Conservation (phyloP, 2,888 invertebrate genomes). For the Lepidocyrtinus sp. region DNA sequence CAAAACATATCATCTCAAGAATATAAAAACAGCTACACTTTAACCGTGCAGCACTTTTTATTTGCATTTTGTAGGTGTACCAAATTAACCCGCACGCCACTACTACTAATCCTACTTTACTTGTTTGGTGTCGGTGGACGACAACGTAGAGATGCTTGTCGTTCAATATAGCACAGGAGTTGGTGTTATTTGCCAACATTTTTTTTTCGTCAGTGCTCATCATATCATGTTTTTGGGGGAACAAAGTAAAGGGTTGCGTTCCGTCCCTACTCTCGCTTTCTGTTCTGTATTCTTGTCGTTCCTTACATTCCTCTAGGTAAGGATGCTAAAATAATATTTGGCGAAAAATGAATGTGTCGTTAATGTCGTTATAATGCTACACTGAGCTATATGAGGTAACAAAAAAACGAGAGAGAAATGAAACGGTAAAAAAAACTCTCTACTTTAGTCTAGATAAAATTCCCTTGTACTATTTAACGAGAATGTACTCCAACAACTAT, state of each 20-base stretch:
- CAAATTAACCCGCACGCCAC: conserved; percentile 2
- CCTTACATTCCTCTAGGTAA: too few species aligned
- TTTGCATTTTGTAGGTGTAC: conserved; percentile 7
- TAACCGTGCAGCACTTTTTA: background rate
- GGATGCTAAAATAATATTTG: too few species aligned
- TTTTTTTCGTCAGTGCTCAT: background rate
- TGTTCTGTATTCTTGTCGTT: too few species aligned
- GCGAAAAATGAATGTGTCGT: too few species aligned
- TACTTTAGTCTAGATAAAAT: conserved; percentile 16
- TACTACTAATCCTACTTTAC: background rate
- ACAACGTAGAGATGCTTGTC: background rate
- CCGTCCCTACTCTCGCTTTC: background rate
- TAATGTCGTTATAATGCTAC: too few species aligned
- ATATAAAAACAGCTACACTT: background rate
- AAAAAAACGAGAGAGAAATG: too few species aligned
- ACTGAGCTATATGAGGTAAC: too few species aligned
- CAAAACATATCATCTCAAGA: conserved; percentile 26
- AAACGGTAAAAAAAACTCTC: conserved; percentile 9
- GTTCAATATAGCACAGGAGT: conserved; percentile 26
- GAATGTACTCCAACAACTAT: conserved; percentile 14
- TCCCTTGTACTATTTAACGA: conserved; percentile 7
- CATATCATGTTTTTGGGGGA: conserved; percentile 15
- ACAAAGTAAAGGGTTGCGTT: conserved; percentile 28
- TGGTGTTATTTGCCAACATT: background rate
- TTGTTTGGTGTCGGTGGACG: background rate